Percentiles rank a stretch among this genome's conserved stretches.
phyloP scores from a whole-genome alignment of 2,113 vertebrate genomes.

The Clinocottus analis region DNA sequence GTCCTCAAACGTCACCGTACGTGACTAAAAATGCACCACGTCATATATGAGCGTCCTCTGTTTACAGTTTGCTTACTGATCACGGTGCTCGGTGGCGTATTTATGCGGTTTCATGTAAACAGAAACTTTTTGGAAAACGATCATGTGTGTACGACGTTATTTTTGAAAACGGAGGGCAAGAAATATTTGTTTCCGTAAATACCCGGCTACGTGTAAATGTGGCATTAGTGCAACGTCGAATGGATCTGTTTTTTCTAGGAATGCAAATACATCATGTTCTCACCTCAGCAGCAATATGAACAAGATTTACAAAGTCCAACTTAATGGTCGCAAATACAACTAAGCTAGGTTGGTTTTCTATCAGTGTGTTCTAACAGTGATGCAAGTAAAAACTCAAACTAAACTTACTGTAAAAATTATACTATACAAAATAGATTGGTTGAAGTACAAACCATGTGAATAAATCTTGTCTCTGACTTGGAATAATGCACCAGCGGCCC shows the following conservation, averaged over 20 bases:
- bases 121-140: too few species aligned
- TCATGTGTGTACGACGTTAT: too few species aligned
- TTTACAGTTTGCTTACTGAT: too few species aligned
- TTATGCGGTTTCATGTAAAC: too few species aligned
- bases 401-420: slow-evolving; percentile 24
- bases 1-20: too few species aligned
- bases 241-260: background rate
- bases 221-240: background rate
- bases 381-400: background rate
- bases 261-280: background rate
- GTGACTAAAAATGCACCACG: too few species aligned
- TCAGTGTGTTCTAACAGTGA: background rate
- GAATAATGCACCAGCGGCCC: background rate
- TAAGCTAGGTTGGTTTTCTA: background rate
- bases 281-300: background rate
- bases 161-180: too few species aligned
- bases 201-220: too few species aligned
- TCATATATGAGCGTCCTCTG: too few species aligned
- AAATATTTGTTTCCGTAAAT: too few species aligned
- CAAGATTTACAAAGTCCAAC: background rate
- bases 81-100: too few species aligned
- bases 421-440: background rate
- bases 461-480: background rate
- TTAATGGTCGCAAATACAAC: background rate
- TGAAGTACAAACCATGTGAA: background rate